phyloP scores from a whole-genome alignment of 2,888 invertebrate genomes.

The Drosophila infuscata region DNA sequence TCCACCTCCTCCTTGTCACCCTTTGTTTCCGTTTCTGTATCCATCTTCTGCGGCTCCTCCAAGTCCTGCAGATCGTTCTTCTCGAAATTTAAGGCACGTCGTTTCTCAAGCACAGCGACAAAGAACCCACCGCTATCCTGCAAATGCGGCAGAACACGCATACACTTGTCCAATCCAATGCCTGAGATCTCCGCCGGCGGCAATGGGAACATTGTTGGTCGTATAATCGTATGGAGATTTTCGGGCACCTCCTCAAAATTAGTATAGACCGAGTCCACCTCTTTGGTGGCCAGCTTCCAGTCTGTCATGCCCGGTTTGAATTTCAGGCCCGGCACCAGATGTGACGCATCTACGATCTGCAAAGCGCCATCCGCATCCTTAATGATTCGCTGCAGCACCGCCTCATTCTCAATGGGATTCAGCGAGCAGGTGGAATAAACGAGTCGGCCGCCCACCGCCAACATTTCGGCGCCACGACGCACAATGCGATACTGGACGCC shows the following conservation, averaged over 20 bases:
- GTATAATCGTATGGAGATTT: constrained; percentile 92
- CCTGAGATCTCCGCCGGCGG: constrained; percentile 88
- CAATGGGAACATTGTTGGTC: constrained; percentile 97
- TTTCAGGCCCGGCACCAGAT: constrained; percentile 92
- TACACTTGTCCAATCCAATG: constrained; percentile 91
- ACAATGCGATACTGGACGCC: constrained; percentile 95
- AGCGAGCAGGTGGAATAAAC: constrained; percentile 99
- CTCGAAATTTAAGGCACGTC: constrained; percentile 89
- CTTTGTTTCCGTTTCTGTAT: neutral
- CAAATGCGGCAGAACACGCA: constrained; percentile 97
- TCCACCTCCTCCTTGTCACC: constrained; percentile 57
- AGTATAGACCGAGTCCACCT: constrained; percentile 90
- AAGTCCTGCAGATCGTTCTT: constrained; percentile 82
- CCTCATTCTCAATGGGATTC: constrained; percentile 98
- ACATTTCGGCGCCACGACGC: constrained; percentile 94
- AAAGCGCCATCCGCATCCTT: constrained; percentile 91
- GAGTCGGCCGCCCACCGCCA: constrained; percentile 93
- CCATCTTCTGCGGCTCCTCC: constrained; percentile 36
- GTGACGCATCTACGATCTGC: constrained; percentile 91
- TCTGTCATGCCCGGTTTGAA: constrained; percentile 90
- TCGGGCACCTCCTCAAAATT: constrained; percentile 93
- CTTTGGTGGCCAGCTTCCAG: constrained; percentile 94
- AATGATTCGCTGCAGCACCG: constrained; percentile 94
- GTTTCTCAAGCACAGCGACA: constrained; percentile 96
- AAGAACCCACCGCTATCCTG: constrained; percentile 99